Evolutionary conservation across 2,888 invertebrate genomes (phyloP).

Genomic region (Pollenia griseotomentosa): DNA sequence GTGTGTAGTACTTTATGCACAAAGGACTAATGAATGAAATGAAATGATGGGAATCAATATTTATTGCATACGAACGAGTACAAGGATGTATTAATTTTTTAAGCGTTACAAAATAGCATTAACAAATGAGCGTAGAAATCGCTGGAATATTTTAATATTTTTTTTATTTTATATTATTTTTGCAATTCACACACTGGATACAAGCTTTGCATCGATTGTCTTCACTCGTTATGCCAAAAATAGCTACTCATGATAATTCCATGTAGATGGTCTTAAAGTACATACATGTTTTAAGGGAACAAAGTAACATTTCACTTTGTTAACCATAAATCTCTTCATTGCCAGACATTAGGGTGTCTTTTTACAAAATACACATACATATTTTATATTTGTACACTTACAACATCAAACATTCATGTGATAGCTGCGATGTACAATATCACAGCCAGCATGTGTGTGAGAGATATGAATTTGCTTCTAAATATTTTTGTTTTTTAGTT

Average conservation of each 20-base stretch:
- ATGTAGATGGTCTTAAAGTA: slow-evolving; percentile 44
- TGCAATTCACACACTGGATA: slow-evolving; percentile 30
- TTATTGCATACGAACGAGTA: slow-evolving; percentile 12
- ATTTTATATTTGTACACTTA: neutral
- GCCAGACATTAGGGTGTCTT: slow-evolving; percentile 63
- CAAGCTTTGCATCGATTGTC: slow-evolving; percentile 33
- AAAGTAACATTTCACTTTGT: slow-evolving; percentile 59
- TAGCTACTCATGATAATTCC: slow-evolving; percentile 38
- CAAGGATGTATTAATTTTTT: slow-evolving; percentile 48
- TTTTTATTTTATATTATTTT: neutral
- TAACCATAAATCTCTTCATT: slow-evolving; percentile 70
- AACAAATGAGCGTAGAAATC: slow-evolving; percentile 67
- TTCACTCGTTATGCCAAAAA: slow-evolving; percentile 53
- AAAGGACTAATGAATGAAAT: slow-evolving; percentile 44
- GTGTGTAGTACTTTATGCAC: neutral
- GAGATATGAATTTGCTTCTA: slow-evolving; percentile 46
- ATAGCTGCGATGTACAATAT: neutral
- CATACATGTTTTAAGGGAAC: slow-evolving; percentile 26
- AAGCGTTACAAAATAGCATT: slow-evolving; percentile 66
- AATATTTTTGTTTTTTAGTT: slow-evolving; percentile 78
- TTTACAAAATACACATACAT: slow-evolving; percentile 11
- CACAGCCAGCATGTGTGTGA: slow-evolving; percentile 65
- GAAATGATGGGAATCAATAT: slow-evolving; percentile 66
- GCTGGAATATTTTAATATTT: slow-evolving; percentile 35
- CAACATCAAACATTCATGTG: neutral